These are phyloP conservation scores for Pectinophora gossypiella DNA, from an alignment of 1,140 invertebrate genomes.

Conservation along the genomic window DNA sequence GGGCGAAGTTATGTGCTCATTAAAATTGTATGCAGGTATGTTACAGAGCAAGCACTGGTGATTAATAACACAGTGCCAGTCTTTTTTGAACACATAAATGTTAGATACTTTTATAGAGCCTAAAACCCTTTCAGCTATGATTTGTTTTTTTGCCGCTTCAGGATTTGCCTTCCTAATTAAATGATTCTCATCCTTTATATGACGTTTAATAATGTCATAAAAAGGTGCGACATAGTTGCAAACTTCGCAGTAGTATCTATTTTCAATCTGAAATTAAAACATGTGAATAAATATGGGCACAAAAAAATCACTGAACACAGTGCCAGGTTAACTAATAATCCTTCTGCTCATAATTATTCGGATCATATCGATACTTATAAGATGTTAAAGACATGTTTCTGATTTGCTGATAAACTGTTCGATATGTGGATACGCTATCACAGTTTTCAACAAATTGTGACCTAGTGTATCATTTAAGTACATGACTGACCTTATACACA, in stretches of 20 bases:
- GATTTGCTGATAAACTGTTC: too few relatives aligned
- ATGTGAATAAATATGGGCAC: neutral
- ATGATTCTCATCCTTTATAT: constrained; percentile 27
- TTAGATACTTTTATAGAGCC: constrained; percentile 24
- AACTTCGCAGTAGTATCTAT: constrained; percentile 39
- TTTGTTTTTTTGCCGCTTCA: constrained; percentile 3
- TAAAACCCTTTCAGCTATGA: constrained; percentile 11
- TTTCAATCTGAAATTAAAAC: constrained; percentile 24
- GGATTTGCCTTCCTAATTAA: constrained; percentile 19
- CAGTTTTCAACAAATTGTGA: too few relatives aligned
- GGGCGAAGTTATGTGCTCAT: constrained; percentile 17
- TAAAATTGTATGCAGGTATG: constrained; percentile 8
- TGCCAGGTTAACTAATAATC: too few relatives aligned
- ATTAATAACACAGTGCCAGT: constrained; percentile 38
- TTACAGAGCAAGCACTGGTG: constrained; percentile 32
- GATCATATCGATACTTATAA: too few relatives aligned
- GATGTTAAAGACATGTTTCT: too few relatives aligned
- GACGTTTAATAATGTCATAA: constrained; percentile 10
- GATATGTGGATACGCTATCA: too few relatives aligned
- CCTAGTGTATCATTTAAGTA: constrained; percentile 11
- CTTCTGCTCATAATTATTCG: too few relatives aligned
- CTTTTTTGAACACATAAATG: constrained; percentile 15
- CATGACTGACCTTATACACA: constrained; percentile 54
- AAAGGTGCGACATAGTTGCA: constrained; percentile 27
- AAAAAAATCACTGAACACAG: too few relatives aligned